Percentiles rank a stretch among this genome's conserved stretches.
Evolutionary conservation across 2,113 vertebrate species (phyloP).

Genomic region (Synchiropus splendidus): DNA sequence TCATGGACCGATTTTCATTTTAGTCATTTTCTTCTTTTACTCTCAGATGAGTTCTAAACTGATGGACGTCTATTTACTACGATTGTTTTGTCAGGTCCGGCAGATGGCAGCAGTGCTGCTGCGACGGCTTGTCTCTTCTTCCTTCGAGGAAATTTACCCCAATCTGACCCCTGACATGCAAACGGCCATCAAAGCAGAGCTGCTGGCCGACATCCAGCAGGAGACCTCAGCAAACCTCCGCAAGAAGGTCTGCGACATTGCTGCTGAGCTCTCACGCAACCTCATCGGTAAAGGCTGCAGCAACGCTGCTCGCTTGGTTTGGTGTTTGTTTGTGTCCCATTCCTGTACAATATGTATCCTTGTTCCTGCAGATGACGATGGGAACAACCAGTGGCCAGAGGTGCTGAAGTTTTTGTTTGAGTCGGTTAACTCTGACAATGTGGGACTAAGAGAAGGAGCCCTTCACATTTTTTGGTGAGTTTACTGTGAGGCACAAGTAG

Average conservation of each 20-base stretch:
- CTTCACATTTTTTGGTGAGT: slow-evolving; percentile 95
- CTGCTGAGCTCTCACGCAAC: slow-evolving; percentile 89
- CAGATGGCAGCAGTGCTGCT: slow-evolving; percentile 96
- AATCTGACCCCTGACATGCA: slow-evolving; percentile 81
- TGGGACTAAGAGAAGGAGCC: slow-evolving; percentile 86
- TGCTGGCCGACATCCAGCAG: slow-evolving; percentile 85
- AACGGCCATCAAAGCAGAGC: slow-evolving; percentile 82
- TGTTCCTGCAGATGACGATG: slow-evolving; percentile 80
- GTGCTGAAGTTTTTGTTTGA: slow-evolving; percentile 95
- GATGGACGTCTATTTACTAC: too few relatives aligned
- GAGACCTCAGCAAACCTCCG: slow-evolving; percentile 83
- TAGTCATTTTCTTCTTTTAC: too few relatives aligned
- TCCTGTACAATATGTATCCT: not conserved
- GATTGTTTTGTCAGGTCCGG: slow-evolving; percentile 68
- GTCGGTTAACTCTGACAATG: slow-evolving; percentile 87
- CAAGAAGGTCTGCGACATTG: slow-evolving; percentile 93
- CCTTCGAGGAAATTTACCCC: slow-evolving; percentile 94
- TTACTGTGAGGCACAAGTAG: too few relatives aligned
- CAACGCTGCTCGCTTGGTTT: not conserved
- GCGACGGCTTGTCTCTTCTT: slow-evolving; percentile 86
- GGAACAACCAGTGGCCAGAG: slow-evolving; percentile 97
- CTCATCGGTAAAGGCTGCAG: slow-evolving; percentile 75
- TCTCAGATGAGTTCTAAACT: too few relatives aligned
- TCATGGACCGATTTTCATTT: too few relatives aligned
- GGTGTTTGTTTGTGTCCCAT: not conserved